phyloP scores from a whole-genome alignment of 2,797 vertebrate species.

The Diplodus sargus region DNA sequence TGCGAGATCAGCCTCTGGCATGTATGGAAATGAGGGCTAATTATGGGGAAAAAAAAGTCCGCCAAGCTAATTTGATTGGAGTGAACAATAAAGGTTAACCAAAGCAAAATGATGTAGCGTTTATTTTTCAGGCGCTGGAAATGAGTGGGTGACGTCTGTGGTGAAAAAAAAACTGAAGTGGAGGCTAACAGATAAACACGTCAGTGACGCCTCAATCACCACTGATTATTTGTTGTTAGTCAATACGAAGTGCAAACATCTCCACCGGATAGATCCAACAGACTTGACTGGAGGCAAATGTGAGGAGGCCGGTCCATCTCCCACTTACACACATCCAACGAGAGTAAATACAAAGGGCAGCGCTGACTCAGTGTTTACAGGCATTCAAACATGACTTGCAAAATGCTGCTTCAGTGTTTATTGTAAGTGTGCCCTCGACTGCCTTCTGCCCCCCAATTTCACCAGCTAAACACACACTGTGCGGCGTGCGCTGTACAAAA shows the following conservation, averaged over 20 bases:
- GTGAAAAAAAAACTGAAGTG: conserved; percentile 20
- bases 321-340: conserved; percentile 17
- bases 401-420: conserved; percentile 50
- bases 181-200: conserved; percentile 5
- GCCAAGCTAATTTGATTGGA: conserved; percentile 47
- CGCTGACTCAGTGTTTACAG: conserved; percentile 42
- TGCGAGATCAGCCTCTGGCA: conserved; percentile 48
- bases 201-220: neutral
- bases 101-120: conserved; percentile 46
- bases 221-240: conserved; percentile 5
- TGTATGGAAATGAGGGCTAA: conserved; percentile 61
- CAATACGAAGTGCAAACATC: conserved; percentile 6
- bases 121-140: conserved; percentile 15
- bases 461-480: conserved; percentile 6
- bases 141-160: conserved; percentile 2
- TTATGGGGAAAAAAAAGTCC: conserved; percentile 48
- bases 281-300: conserved; percentile 20
- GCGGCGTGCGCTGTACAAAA: conserved; percentile 10
- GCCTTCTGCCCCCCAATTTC: conserved; percentile 22
- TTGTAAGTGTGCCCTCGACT: conserved; percentile 22
- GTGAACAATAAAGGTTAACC: conserved; percentile 64
- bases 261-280: conserved; percentile 9
- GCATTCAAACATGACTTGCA: conserved; percentile 43
- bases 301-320: conserved; percentile 10
- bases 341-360: conserved; percentile 17